phyloP scores from a whole-genome alignment of 2,113 vertebrate species.

The Tenrec ecaudatus region DNA sequence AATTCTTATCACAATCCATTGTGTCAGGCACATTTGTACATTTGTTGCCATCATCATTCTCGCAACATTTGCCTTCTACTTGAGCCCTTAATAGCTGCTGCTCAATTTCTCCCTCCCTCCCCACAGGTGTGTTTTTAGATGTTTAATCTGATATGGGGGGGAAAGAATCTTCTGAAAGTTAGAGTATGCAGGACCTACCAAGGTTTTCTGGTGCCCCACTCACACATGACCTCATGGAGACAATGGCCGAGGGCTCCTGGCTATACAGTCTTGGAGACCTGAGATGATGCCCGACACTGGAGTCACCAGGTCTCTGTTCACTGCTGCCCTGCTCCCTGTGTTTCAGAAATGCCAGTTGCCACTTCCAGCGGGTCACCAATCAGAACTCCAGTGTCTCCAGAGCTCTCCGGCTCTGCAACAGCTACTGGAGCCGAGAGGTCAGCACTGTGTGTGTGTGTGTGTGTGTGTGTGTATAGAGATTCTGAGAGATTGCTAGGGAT shows the following conservation, averaged over 20 bases:
- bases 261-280: neutral
- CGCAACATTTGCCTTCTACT: too few species aligned
- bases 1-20: too few species aligned
- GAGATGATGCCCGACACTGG: neutral
- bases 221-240: neutral
- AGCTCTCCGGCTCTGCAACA: slow-evolving; percentile 90
- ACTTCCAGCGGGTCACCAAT: slow-evolving; percentile 84
- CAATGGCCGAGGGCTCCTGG: neutral
- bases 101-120: too few species aligned
- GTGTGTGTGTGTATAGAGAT: neutral
- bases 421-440: slow-evolving; percentile 91
- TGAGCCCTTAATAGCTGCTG: too few species aligned
- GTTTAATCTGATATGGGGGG: neutral
- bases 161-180: neutral
- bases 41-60: too few species aligned
- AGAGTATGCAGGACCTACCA: neutral
- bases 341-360: slow-evolving; percentile 87
- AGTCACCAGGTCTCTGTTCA: neutral
- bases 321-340: neutral
- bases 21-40: too few species aligned
- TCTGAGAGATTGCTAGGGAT: neutral
- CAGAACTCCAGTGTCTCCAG: slow-evolving; percentile 83
- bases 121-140: neutral
- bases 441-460: neutral
- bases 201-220: neutral